Percentiles rank a stretch among this genome's conserved stretches.
Evolutionary conservation across 2,888 invertebrate species (phyloP).

Genomic region (Coremacera marginata): DNA sequence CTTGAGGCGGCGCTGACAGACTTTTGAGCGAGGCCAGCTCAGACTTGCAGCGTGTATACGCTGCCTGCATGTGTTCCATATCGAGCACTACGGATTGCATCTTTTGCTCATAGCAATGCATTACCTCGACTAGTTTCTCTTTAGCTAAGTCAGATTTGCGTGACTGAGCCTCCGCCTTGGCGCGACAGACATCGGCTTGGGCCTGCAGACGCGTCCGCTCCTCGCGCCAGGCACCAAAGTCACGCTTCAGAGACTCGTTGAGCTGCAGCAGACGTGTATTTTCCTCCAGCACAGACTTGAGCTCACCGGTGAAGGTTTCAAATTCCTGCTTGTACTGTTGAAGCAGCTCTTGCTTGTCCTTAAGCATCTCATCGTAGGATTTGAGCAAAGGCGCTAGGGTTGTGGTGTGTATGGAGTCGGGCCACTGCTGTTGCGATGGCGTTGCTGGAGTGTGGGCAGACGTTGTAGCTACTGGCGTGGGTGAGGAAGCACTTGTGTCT

Average conservation of each 20-base stretch:
- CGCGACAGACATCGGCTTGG: constrained; percentile 64
- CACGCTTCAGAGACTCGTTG: constrained; percentile 71
- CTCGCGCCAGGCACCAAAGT: constrained; percentile 67
- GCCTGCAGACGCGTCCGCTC: constrained; percentile 67
- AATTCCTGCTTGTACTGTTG: constrained; percentile 79
- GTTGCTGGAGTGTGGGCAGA: background rate
- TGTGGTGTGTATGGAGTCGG: constrained; percentile 57
- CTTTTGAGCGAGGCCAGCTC: constrained; percentile 63
- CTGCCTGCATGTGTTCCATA: constrained; percentile 66
- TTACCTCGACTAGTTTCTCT: constrained; percentile 80
- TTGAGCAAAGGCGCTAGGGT: constrained; percentile 77
- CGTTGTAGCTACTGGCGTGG: background rate
- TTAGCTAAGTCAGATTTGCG: constrained; percentile 80
- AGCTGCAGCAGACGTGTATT: constrained; percentile 75
- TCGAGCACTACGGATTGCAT: constrained; percentile 70
- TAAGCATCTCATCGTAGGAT: constrained; percentile 83
- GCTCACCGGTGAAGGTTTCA: constrained; percentile 77
- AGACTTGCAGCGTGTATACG: constrained; percentile 64
- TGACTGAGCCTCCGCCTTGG: constrained; percentile 68
- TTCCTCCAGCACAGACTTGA: constrained; percentile 78
- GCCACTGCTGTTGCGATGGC: constrained; percentile 45
- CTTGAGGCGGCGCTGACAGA: constrained; percentile 50
- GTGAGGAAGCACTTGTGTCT: constrained; percentile 26
- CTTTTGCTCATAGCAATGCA: constrained; percentile 81
- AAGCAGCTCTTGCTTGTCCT: constrained; percentile 81